Evolutionary conservation across 2,888 invertebrate genomes (phyloP), one percentile per base, ranked within the genome.

Genomic region (Erebia palarica): DNA sequence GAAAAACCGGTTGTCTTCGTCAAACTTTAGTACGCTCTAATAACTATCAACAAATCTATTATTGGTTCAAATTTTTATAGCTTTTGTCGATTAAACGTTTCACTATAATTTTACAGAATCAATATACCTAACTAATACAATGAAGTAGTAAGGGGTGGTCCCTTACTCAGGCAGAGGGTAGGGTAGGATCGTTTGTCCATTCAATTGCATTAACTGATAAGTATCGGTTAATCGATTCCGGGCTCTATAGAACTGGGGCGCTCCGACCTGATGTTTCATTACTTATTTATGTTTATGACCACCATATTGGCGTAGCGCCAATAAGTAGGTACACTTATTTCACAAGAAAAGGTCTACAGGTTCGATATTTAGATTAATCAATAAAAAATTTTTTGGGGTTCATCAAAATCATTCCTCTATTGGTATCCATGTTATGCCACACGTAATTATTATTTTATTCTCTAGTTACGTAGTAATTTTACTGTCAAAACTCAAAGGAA

Each of bases 151-250:
- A 63, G 8, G 63, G 63, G 47, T 63, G 18, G 57, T 14, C 7
- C 14, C 21, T 63, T 63, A 14, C 49, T 14, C 60, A 18, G 61
- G 14, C 27, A 49, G 49, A 63, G 11, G 63, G 47, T 47, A 61
- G 61, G 47, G 47, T 47, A 57, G 57, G 57, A 21, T 66, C 70
- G 72, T 60, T 69, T 70, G 72, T 75, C 72, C 66, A 72, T 75
- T 75, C 60, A 73, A 75, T 70, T 61, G 72, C 73, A 73, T 75
- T 75, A 75, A 71, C 71, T 68, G 74, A 74, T 74, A 59, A 53
- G 70, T 68, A 72, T 74, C 72, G 59, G 44, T 66, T 66, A 66
- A 66, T 66, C 66, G 66, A 66, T 14, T 66, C 47, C 44, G 66
- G 49, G 59, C 36, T 70, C 65, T 18, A 59, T 65, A 21, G 53